Evolutionary conservation across 2,888 invertebrate genomes (phyloP), one percentile per base, ranked within the genome.

Genomic region (Tridacna gigas): DNA sequence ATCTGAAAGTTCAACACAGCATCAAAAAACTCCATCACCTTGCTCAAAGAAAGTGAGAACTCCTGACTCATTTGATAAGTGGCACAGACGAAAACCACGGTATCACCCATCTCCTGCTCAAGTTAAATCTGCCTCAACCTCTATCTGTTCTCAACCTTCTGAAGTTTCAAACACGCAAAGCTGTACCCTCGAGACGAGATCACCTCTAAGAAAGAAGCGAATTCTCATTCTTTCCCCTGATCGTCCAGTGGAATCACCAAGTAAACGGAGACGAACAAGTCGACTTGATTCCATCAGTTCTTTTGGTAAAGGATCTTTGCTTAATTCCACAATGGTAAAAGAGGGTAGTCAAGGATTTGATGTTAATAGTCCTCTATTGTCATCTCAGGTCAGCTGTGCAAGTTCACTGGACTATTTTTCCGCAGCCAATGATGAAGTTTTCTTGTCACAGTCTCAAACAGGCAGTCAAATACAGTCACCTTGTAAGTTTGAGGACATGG

Each of bases 1-100:
- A 18, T 2, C 18, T 63, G 65, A 61, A 65, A 48, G 13, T 76
- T 56, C 56, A 56, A 56, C 15, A 56, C 15, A 56, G 11, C n/a
- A 13, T 20, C 82, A 73, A 47, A 84, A 78, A 15, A 89, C 89
- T 18, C 88, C 89, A 47, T 88, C 90, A 22, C 88, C 91, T 18
- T 69, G 74, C 22, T 74, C 77, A 26, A 89, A 87, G 67, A 79
- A 77, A 47, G 79, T 82, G 15, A 89, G 80, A 75, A 91, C 91
- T 47, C 90, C 91, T 18, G 90, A 89, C 28, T 89, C 90, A 22
- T 87, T 91, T 74, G 89, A 91, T 74, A 91, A 89, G 61, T 91
- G 91, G 91, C 90, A 88, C 22, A 77, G 90, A 45, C 84, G 89
- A 45, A 91, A 91, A 84, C 82, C 84, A 13, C 75, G 86, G 12